Conservation (phyloP, 1,140 invertebrate genomes). For the Homalodisca vitripennis region DNA sequence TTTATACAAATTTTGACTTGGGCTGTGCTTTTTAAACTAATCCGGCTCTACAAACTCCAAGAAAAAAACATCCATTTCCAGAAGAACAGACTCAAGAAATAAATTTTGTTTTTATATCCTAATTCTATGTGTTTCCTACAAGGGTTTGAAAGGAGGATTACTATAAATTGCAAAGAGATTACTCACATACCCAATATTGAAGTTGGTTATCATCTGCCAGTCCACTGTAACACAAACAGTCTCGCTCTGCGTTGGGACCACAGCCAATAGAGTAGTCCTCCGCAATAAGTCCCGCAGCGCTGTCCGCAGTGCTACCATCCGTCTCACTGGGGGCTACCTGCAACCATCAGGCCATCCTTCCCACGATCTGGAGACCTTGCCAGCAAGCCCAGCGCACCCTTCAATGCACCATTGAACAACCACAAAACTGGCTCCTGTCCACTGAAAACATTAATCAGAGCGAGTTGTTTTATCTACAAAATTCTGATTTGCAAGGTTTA, state of each 20-base stretch:
- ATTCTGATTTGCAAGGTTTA: too few species aligned
- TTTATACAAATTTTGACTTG: too few species aligned
- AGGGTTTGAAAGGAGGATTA: too few species aligned
- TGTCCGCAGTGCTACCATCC: constrained; percentile 72
- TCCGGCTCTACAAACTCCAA: too few species aligned
- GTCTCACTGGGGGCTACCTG: constrained; percentile 79
- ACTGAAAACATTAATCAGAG: too few species aligned
- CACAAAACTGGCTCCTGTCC: constrained; percentile 88
- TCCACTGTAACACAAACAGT: constrained; percentile 75
- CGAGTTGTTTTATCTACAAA: too few species aligned
- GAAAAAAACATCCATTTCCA: too few species aligned
- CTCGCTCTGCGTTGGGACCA: constrained; percentile 70
- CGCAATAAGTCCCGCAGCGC: constrained; percentile 77
- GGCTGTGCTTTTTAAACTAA: too few species aligned
- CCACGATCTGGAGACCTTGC: constrained; percentile 87
- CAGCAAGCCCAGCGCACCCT: constrained; percentile 64
- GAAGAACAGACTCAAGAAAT: too few species aligned
- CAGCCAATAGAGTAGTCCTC: constrained; percentile 72
- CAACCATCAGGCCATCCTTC: constrained; percentile 88
- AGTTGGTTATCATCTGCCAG: constrained; percentile 72
- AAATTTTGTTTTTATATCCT: too few species aligned
- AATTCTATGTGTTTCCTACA: too few species aligned
- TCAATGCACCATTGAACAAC: constrained; percentile 87
- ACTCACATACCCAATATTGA: constrained; percentile 82
- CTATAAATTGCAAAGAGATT: too few species aligned